Percentiles rank a stretch among this genome's conserved stretches.
Conservation (phyloP, 2,888 invertebrate genomes). For the Eupelmus urozonus region DNA sequence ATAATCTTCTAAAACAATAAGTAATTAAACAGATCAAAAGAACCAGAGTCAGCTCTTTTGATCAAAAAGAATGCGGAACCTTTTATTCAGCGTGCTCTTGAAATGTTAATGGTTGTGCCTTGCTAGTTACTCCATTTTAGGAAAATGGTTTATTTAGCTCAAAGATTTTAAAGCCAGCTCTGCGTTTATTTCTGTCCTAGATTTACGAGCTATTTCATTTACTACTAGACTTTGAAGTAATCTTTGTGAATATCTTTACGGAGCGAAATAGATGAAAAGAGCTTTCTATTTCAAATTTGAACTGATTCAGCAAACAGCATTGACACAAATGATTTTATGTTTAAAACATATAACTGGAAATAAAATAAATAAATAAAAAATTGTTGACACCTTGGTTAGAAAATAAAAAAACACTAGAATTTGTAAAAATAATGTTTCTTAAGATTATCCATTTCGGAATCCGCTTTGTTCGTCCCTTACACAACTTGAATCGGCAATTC, state of each 20-base stretch:
- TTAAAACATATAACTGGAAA: too few species aligned
- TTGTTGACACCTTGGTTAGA: too few species aligned
- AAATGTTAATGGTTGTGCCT: constrained; percentile 35
- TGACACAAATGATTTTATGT: too few species aligned
- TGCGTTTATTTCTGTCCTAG: constrained; percentile 19
- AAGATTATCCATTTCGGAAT: too few species aligned
- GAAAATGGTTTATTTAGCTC: constrained; percentile 55
- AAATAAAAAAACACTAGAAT: too few species aligned
- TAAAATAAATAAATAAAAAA: too few species aligned
- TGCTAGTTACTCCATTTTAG: constrained; percentile 50
- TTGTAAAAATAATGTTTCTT: too few species aligned
- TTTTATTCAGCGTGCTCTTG: not conserved
- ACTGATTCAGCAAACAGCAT: too few species aligned
- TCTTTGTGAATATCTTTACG: constrained; percentile 6
- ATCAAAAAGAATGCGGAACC: constrained; percentile 3
- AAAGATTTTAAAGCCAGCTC: constrained; percentile 16
- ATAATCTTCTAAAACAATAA: too few species aligned
- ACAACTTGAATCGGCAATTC: too few species aligned
- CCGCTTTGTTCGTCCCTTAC: too few species aligned
- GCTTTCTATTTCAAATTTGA: not conserved
- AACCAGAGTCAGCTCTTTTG: not conserved
- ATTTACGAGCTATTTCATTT: constrained; percentile 15
- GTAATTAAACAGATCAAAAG: too few species aligned
- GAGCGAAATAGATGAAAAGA: constrained; percentile 16
- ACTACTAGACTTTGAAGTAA: constrained; percentile 29